Evolutionary conservation across 2,797 vertebrate species (phyloP), one percentile per base, ranked within the genome.

Genomic region (Streptopelia turtur): DNA sequence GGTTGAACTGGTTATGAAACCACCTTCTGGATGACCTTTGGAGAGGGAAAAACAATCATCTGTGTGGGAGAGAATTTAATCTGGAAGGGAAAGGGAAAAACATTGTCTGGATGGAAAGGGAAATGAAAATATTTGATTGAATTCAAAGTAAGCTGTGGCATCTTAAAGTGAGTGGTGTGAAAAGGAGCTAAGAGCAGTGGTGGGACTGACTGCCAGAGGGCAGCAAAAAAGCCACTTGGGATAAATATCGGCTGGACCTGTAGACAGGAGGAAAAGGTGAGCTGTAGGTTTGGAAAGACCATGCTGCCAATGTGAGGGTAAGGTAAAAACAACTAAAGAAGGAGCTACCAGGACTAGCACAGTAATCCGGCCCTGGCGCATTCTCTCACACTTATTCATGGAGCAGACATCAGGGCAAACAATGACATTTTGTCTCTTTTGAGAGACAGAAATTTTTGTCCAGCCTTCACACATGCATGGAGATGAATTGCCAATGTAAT

Each of bases 71-170:
- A 94, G 72, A 96, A 94, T 89, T 92, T 79, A 82, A 95, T 83
- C 89, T 89, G 91, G 90, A 93, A 85, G 71, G 66, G 85, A 94
- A 94, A 85, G 85, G 95, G 91, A 95, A 97, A 97, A 97, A 97
- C 96, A 97, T 93, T 95, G 93, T 96, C 94, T 96, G 91, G 94
- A 90, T 97, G 83, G 95, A 97, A 97, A 89, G 93, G 95, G 96
- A 97, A 97, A 97, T 97, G 78, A 94, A 97, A 97, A 96, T 97
- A 97, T 96, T 98, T 96, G 94, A 97, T 94, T 96, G 95, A 94
- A 97, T 95, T 96, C 72, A 89, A 94, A 97, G 96, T 87, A 95
- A 97, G 68, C 68, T 93, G 83, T 93, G 79, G 75, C 96, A 96
- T 96, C 96, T 97, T 97, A 76, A 97, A 97, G 93, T 18, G 33